Conservation (phyloP, 2,888 invertebrate genomes). For the Thereva nobilitata region DNA sequence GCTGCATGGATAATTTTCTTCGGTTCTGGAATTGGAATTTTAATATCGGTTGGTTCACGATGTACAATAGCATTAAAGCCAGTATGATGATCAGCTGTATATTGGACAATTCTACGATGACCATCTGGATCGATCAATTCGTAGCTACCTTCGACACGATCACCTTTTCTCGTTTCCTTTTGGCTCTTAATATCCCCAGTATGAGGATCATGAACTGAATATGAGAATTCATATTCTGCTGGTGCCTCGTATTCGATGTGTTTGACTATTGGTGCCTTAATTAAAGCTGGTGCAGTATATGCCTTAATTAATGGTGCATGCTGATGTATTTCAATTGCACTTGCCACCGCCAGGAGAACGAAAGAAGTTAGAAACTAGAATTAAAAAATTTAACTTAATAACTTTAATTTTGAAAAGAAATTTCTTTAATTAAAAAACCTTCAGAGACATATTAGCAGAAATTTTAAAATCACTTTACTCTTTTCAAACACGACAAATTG, state of each 20-base stretch:
- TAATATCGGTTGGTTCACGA: slow-evolving; percentile 58
- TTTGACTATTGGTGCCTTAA: not conserved
- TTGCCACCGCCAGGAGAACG: no score
- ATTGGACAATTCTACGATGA: slow-evolving; percentile 60
- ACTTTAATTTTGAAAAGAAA: no score
- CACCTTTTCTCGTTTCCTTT: slow-evolving; percentile 60
- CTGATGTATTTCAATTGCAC: no score
- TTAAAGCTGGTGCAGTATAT: not conserved
- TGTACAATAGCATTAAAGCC: slow-evolving; percentile 63
- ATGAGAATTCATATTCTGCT: slow-evolving; percentile 60
- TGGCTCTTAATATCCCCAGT: slow-evolving; percentile 62
- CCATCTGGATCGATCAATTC: slow-evolving; percentile 62
- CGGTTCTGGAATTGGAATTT: slow-evolving; percentile 50
- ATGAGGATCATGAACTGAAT: slow-evolving; percentile 59
- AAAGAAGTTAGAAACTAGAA: no score
- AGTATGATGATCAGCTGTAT: slow-evolving; percentile 60
- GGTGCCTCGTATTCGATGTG: slow-evolving; percentile 51
- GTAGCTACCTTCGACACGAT: slow-evolving; percentile 61
- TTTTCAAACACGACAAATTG: no score
- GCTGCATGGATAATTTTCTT: not conserved
- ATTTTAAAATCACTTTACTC: no score
- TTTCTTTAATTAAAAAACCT: no score
- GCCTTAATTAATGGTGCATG: not conserved
- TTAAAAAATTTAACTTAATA: no score
- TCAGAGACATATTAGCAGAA: no score